Percentiles rank a stretch among this genome's conserved stretches.
phyloP scores from a whole-genome alignment of 2,113 vertebrate genomes.

The Zootoca vivipara region DNA sequence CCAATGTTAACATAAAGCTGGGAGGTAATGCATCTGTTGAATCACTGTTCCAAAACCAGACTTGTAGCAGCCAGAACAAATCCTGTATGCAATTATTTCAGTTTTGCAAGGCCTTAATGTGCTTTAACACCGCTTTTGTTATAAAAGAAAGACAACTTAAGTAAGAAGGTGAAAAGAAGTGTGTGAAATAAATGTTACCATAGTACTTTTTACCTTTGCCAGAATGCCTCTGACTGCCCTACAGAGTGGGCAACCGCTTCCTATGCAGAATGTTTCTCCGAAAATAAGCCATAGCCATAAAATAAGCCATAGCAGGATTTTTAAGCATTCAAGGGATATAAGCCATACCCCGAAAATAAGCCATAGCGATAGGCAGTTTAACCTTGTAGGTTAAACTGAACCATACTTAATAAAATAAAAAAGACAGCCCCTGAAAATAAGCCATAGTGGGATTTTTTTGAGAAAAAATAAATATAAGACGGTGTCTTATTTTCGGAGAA shows the following conservation, averaged over 20 bases:
- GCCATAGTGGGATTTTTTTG: too few relatives aligned
- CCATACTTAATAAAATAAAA: too few relatives aligned
- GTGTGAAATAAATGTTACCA: neutral
- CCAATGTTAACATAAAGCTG: neutral
- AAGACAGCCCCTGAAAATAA: too few relatives aligned
- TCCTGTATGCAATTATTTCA: conserved; percentile 1
- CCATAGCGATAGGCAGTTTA: too few relatives aligned
- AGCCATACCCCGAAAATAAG: too few relatives aligned
- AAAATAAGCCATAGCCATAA: too few relatives aligned
- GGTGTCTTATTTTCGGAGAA: too few relatives aligned
- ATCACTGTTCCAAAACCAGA: neutral
- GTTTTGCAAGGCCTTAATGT: neutral
- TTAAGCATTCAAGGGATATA: too few relatives aligned
- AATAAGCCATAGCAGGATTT: too few relatives aligned
- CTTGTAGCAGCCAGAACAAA: neutral
- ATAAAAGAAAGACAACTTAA: neutral
- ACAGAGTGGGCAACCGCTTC: neutral
- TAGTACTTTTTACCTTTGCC: neutral
- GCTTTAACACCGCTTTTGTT: neutral
- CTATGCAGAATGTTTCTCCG: neutral
- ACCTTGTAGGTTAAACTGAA: too few relatives aligned
- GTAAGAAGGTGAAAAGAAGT: neutral
- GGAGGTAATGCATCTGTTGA: neutral
- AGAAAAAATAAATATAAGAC: too few relatives aligned
- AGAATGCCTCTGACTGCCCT: neutral